Conservation (phyloP, 2,797 vertebrate genomes). For the Sebastes vulpes region DNA sequence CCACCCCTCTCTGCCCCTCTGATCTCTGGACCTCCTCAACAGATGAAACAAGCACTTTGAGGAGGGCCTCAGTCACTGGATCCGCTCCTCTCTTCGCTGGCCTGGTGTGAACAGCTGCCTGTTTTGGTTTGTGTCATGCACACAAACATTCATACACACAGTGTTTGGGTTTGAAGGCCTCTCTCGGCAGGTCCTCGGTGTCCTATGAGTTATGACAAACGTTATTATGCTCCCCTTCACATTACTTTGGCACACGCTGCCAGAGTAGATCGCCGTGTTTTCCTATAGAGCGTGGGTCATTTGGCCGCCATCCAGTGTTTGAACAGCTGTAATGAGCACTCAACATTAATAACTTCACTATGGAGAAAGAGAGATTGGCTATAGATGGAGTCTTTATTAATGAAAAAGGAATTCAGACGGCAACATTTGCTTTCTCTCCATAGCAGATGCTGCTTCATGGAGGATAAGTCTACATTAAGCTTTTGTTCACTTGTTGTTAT, state of each 20-base stretch:
- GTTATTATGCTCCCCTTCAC: constrained; percentile 84
- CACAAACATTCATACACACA: constrained; percentile 53
- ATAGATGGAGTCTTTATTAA: constrained; percentile 47
- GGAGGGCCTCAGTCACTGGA: constrained; percentile 64
- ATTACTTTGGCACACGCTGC: constrained; percentile 87
- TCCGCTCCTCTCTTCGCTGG: constrained; percentile 44
- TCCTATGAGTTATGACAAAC: constrained; percentile 84
- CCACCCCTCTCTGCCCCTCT: constrained; percentile 63
- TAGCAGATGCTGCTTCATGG: neutral
- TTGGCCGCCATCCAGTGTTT: constrained; percentile 88
- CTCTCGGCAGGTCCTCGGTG: constrained; percentile 56
- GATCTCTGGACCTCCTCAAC: constrained; percentile 84
- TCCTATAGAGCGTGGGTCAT: constrained; percentile 87
- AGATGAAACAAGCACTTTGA: constrained; percentile 82
- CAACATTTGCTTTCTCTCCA: constrained; percentile 18
- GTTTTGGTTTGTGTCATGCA: constrained; percentile 73
- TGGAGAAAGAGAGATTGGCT: constrained; percentile 36
- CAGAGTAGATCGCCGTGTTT: constrained; percentile 88
- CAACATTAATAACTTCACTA: constrained; percentile 79
- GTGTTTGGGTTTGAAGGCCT: constrained; percentile 60
- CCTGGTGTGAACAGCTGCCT: constrained; percentile 72
- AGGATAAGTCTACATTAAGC: constrained; percentile 7
- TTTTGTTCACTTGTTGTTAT: constrained; percentile 33
- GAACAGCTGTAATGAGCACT: constrained; percentile 89
- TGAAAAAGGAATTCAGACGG: constrained; percentile 44